Evolutionary conservation across 2,888 invertebrate species (phyloP).

Genomic region (Coremacera marginata): DNA sequence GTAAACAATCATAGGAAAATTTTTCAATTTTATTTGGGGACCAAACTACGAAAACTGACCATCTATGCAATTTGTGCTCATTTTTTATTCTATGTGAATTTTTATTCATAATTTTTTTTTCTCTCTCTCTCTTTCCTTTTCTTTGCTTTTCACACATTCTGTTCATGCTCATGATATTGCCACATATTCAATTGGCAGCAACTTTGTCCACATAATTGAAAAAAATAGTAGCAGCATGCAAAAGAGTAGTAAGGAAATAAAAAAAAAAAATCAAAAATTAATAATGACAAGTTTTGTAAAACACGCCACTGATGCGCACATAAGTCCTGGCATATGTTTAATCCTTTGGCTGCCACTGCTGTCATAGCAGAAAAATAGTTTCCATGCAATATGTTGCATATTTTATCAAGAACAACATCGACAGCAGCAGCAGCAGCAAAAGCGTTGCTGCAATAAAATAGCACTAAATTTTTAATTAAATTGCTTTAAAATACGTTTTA

Average conservation of each 20-base stretch:
- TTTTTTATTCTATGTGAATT: neutral
- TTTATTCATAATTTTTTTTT: neutral
- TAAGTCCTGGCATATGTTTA: slow-evolving; percentile 18
- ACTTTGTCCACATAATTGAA: neutral
- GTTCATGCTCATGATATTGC: slow-evolving; percentile 13
- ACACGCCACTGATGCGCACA: neutral
- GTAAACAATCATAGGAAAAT: slow-evolving; percentile 46
- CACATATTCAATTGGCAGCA: slow-evolving; percentile 14
- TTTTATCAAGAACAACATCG: neutral
- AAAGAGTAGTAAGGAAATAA: neutral
- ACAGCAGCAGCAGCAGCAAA: neutral
- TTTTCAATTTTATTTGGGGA: neutral
- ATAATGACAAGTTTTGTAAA: slow-evolving; percentile 9
- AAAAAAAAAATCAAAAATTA: slow-evolving; percentile 4
- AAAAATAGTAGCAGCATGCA: neutral
- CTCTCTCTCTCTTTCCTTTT: neutral
- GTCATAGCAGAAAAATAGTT: neutral
- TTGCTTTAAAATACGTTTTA: slow-evolving; percentile 13
- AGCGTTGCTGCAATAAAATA: neutral
- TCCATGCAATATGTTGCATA: neutral
- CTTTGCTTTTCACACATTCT: neutral
- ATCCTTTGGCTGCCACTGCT: neutral
- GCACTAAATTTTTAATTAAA: slow-evolving; percentile 16
- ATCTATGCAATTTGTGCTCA: neutral
- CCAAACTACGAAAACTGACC: slow-evolving; percentile 7